A percentile compares a stretch with the other conserved stretches of the same genome.
phyloP scores from a whole-genome alignment of 2,797 vertebrate species.

The Rhincodon typus region DNA sequence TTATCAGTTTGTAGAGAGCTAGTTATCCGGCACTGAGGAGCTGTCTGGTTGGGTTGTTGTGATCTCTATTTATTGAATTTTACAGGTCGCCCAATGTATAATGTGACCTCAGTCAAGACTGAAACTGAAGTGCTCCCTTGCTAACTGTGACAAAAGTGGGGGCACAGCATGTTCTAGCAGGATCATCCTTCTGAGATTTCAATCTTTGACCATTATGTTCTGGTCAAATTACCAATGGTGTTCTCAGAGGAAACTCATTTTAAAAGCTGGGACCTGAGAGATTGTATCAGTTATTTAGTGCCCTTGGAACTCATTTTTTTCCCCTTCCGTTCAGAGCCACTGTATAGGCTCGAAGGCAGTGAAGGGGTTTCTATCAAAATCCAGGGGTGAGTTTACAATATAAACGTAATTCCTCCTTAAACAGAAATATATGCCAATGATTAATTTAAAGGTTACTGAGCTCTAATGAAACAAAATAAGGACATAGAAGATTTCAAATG shows the following conservation, averaged over 20 bases:
- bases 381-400: background rate
- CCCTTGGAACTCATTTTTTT: background rate
- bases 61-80: background rate
- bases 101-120: background rate
- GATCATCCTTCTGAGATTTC: background rate
- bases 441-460: background rate
- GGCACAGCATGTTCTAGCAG: background rate
- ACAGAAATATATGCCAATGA: background rate
- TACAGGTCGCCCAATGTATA: background rate
- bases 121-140: background rate
- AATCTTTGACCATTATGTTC: background rate
- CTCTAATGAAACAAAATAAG: background rate
- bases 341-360: background rate
- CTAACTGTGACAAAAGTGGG: background rate
- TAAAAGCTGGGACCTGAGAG: background rate
- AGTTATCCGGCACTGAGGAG: background rate
- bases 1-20: background rate
- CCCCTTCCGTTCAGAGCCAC: background rate
- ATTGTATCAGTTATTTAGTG: background rate
- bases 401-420: background rate
- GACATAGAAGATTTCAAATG: background rate
- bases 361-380: background rate
- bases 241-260: background rate
- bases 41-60: background rate
- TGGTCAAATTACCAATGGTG: background rate